Base-by-base conservation (phyloP, 1,140 invertebrate genomes). In the Drosophila nigrodunni region DNA sequence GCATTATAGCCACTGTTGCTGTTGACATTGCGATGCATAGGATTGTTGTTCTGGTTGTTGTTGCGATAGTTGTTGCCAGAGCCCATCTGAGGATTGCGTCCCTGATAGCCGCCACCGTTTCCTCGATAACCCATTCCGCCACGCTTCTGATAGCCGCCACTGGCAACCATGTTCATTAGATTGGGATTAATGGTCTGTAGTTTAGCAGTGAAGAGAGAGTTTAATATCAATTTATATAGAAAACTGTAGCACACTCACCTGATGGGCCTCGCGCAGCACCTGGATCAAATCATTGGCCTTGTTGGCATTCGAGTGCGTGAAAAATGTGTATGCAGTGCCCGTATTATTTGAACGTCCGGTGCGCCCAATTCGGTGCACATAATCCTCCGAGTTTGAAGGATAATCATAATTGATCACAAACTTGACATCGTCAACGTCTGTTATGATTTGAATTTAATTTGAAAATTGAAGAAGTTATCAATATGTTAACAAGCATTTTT, bases 381-480 rank as follows among this genome's bases (percentile, higher is more conserved):
- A 99, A 94, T 99, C 99, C 94, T 99, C 99, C 43, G 98, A 98
- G 93, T 98, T 98, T 83, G 97, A 98, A 13, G 99, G 99, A 94
- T 99, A 99, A 93, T 99, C 99, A 94, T 97, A 99, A 95, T 99
- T 99, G 92, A 99, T 99, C 44, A 99, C 99, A 95, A 98, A 99
- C 93, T 99, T 99, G 65, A 99, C 98, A 94, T 99, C 99, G 94
- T 99, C 97, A 92, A 99, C 98, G 96, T 99, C 98, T 99, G 73
- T 72, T 78, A 30, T 50, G 61, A 71, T 85, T 80, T 79, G 78
- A 68, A 89, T 44, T 76, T 47, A 50, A 72, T 86, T 87, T 87
- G 88, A 78, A 90, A 90, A 89, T 90, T 86, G 87, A 77, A 89
- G 80, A 89, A 90, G 64, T 81, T 49, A 73, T 65, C 58, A 76